phyloP scores from a whole-genome alignment of 2,113 vertebrate species.

The Alethe castanea region DNA sequence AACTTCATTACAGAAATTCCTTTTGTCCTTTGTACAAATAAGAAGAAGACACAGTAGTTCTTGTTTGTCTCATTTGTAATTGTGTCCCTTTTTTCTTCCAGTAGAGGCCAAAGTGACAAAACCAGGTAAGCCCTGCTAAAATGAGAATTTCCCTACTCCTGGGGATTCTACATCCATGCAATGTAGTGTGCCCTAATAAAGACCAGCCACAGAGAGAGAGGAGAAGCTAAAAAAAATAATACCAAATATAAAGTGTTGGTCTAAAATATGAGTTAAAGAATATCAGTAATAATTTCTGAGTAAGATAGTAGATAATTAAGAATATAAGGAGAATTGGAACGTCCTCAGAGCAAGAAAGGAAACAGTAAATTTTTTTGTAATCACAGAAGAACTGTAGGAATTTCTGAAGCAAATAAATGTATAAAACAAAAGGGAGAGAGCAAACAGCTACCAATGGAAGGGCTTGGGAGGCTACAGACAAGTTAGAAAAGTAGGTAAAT shows the following conservation, averaged over 20 bases:
- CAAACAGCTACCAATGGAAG: background rate
- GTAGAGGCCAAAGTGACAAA: background rate
- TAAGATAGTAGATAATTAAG: background rate
- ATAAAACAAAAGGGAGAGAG: background rate
- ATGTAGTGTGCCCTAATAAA: background rate
- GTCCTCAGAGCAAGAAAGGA: background rate
- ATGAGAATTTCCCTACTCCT: background rate
- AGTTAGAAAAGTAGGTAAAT: background rate
- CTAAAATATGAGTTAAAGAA: background rate
- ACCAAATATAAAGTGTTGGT: rapidly evolving
- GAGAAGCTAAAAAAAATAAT: background rate
- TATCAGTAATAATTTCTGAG: background rate
- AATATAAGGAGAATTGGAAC: background rate
- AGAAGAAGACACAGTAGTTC: background rate
- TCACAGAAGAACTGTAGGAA: background rate
- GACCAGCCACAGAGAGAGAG: background rate
- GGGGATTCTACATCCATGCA: background rate
- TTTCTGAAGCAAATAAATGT: background rate
- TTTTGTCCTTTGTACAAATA: background rate
- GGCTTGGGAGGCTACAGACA: background rate
- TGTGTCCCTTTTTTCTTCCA: background rate
- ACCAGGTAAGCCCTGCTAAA: background rate
- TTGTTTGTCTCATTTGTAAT: background rate
- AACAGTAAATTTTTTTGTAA: background rate
- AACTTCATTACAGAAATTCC: background rate